These are phyloP conservation scores for Dascyllus trimaculatus DNA, from an alignment of 2,113 vertebrate genomes.

Conservation along the genomic window DNA sequence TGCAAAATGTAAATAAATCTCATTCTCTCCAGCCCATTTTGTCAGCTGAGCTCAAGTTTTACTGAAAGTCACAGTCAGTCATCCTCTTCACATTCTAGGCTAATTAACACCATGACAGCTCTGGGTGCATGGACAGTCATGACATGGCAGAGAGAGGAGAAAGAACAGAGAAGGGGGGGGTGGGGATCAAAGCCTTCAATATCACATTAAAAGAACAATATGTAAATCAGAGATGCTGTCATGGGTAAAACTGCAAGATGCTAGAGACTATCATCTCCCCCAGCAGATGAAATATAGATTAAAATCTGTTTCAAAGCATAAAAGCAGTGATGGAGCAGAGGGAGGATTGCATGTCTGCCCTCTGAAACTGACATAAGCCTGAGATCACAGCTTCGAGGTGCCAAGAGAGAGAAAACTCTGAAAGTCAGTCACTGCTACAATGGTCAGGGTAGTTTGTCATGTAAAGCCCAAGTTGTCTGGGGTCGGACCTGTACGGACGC, in stretches of 20 bases:
- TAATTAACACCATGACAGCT: constrained; percentile 70
- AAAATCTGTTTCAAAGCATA: constrained; percentile 12
- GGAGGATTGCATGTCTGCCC: constrained; percentile 10
- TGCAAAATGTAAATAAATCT: background rate
- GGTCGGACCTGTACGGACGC: constrained; percentile 11
- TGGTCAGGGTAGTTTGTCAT: background rate
- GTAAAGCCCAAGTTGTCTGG: constrained; percentile 6
- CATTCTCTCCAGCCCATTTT: constrained; percentile 11
- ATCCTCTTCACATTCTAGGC: constrained; percentile 42
- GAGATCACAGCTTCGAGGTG: constrained; percentile 25
- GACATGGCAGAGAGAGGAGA: constrained; percentile 30
- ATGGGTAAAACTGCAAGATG: background rate
- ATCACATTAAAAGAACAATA: constrained; percentile 42
- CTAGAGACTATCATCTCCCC: background rate
- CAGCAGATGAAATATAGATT: constrained; percentile 37
- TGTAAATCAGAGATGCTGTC: constrained; percentile 28
- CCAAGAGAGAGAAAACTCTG: constrained; percentile 22
- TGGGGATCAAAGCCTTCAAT: constrained; percentile 9
- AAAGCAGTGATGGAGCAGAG: background rate
- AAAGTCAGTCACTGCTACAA: constrained; percentile 9
- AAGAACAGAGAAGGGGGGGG: constrained; percentile 3
- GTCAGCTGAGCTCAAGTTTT: constrained; percentile 16
- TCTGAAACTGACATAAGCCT: constrained; percentile 30
- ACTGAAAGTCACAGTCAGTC: constrained; percentile 43
- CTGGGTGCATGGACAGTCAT: constrained; percentile 35